phyloP scores from a whole-genome alignment of 2,888 invertebrate species.

The Toxonevra muliebris region DNA sequence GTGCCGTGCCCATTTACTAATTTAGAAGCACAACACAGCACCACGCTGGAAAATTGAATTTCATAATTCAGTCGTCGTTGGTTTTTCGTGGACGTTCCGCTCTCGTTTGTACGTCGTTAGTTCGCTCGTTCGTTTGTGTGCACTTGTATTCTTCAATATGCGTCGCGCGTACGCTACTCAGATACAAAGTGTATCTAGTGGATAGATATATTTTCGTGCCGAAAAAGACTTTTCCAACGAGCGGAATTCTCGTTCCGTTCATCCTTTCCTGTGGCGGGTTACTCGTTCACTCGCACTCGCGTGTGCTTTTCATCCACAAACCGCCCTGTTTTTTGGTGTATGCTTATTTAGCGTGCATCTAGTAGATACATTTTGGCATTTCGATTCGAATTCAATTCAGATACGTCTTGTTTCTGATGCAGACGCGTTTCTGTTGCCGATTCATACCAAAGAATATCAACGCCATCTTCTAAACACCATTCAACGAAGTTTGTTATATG shows the following conservation, averaged over 20 bases:
- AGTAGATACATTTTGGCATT: slow-evolving; percentile 50
- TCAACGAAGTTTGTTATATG: neutral
- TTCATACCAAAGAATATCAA: neutral
- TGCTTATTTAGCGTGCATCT: slow-evolving; percentile 37
- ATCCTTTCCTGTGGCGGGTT: neutral
- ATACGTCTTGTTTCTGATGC: slow-evolving; percentile 57
- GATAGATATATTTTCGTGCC: neutral
- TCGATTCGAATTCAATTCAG: slow-evolving; percentile 58
- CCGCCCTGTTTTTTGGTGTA: too few species aligned
- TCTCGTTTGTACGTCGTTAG: neutral
- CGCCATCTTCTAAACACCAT: neutral
- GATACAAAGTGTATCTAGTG: slow-evolving; percentile 9
- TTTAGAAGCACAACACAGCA: neutral
- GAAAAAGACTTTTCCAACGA: too few species aligned
- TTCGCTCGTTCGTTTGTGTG: slow-evolving; percentile 11
- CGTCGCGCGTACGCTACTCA: slow-evolving; percentile 6
- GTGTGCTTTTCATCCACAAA: neutral
- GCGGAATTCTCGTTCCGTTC: too few species aligned
- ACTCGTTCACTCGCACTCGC: neutral
- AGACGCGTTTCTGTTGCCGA: slow-evolving; percentile 54
- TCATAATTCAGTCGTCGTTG: slow-evolving; percentile 25
- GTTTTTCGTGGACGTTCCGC: slow-evolving; percentile 25
- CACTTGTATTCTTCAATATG: neutral
- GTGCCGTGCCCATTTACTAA: neutral
- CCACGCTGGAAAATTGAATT: slow-evolving; percentile 21